A percentile compares a stretch with the other conserved stretches of the same genome.
phyloP scores from a whole-genome alignment of 2,888 invertebrate species.

The Caenorhabditis plicata region DNA sequence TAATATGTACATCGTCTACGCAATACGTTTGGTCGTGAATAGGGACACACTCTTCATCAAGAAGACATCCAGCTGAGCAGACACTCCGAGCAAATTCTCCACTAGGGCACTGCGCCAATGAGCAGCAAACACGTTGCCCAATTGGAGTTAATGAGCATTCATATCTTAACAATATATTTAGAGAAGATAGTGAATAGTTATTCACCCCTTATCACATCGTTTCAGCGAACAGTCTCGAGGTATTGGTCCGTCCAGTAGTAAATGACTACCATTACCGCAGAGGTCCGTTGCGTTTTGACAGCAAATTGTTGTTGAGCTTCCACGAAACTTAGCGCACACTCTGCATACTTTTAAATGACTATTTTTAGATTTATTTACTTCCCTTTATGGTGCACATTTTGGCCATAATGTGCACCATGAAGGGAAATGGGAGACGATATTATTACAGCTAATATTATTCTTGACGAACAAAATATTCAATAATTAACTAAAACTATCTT shows the following conservation, averaged over 20 bases:
- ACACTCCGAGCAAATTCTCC: slow-evolving; percentile 29
- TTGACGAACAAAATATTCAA: too few relatives aligned
- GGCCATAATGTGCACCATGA: too few relatives aligned
- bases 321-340: slow-evolving; percentile 43
- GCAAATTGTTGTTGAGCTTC: slow-evolving; percentile 41
- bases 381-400: too few relatives aligned
- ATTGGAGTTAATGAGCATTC: slow-evolving; percentile 38
- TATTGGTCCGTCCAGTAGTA: slow-evolving; percentile 38
- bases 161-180: slow-evolving; percentile 21
- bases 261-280: slow-evolving; percentile 45
- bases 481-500: too few relatives aligned
- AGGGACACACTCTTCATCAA: slow-evolving; percentile 40
- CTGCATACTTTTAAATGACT: slow-evolving; percentile 7
- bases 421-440: too few relatives aligned
- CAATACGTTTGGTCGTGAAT: slow-evolving; percentile 24
- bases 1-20: background rate
- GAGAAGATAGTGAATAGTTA: background rate
- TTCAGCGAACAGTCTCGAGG: slow-evolving; percentile 40
- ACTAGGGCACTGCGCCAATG: slow-evolving; percentile 30
- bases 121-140: slow-evolving; percentile 39
- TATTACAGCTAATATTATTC: too few relatives aligned
- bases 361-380: background rate
- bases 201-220: slow-evolving; percentile 34
- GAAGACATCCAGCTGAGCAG: slow-evolving; percentile 40
- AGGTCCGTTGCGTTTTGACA: slow-evolving; percentile 44